A percentile compares a stretch with the other conserved stretches of the same genome.
phyloP scores from a whole-genome alignment of 2,888 invertebrate species.

The Ormyrus nitidulus region DNA sequence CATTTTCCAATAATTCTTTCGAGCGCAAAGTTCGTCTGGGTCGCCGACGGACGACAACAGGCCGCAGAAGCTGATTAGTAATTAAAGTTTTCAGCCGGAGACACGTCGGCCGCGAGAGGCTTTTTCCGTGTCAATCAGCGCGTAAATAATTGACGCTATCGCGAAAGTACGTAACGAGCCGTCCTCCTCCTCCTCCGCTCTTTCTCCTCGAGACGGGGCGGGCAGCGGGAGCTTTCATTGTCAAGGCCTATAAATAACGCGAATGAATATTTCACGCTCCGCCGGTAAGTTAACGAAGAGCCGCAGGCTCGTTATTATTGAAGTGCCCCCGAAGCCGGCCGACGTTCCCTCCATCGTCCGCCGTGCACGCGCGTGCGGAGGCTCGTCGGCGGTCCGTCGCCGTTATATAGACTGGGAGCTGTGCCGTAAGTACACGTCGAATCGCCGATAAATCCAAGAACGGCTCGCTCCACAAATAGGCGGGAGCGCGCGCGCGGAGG shows the following conservation, averaged over 20 bases:
- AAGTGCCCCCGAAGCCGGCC: not conserved
- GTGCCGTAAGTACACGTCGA: conserved; percentile 62
- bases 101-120: not conserved
- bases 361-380: not conserved
- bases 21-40: not conserved
- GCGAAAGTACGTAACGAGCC: not conserved
- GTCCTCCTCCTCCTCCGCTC: no score
- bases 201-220: no score
- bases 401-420: conserved; percentile 10
- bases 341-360: not conserved
- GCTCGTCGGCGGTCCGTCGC: not conserved
- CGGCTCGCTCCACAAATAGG: conserved; percentile 67
- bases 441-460: conserved; percentile 67
- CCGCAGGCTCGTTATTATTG: conserved; percentile 29
- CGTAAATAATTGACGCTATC: conserved; percentile 50
- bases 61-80: conserved; percentile 34
- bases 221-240: conserved; percentile 16
- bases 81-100: conserved; percentile 39
- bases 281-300: conserved; percentile 24
- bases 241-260: conserved; percentile 44
- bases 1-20: conserved; percentile 21
- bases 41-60: not conserved
- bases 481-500: conserved; percentile 2
- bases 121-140: conserved; percentile 36
- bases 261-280: conserved; percentile 41